phyloP scores from a whole-genome alignment of 1,140 invertebrate genomes.

The Zaprionus gabonicus region DNA sequence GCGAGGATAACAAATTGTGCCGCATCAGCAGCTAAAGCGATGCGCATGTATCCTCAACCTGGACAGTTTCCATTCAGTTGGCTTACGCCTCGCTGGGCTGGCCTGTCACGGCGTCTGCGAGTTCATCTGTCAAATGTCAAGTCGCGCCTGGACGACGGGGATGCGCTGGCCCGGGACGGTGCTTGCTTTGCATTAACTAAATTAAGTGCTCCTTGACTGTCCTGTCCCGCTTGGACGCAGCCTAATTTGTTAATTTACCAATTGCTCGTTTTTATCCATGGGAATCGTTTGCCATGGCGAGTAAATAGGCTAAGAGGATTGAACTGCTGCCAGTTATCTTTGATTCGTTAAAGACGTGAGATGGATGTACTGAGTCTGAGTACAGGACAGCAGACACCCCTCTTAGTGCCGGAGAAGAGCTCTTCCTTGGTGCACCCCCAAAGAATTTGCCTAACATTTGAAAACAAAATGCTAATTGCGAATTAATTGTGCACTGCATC shows the following conservation, averaged over 20 bases:
- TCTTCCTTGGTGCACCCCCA: too few species aligned
- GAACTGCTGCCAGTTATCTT: conserved; percentile 31
- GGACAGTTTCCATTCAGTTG: conserved; percentile 2
- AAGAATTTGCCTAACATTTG: conserved; percentile 29
- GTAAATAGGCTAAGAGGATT: conserved; percentile 74
- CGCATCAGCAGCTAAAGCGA: conserved; percentile 67
- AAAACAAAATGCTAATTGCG: conserved; percentile 77
- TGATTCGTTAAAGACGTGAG: not conserved
- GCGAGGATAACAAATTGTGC: conserved; percentile 69
- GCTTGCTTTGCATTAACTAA: conserved; percentile 73
- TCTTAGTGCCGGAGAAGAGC: not conserved
- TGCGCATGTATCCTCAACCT: conserved; percentile 61
- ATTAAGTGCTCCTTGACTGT: conserved; percentile 68
- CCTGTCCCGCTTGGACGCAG: conserved; percentile 54
- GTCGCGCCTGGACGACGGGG: conserved; percentile 8
- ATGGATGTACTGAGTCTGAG: not conserved
- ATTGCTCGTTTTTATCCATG: conserved; percentile 48
- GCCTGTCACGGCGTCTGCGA: conserved; percentile 36
- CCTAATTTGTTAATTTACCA: conserved; percentile 83
- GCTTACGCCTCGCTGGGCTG: conserved; percentile 18
- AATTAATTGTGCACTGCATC: conserved; percentile 79
- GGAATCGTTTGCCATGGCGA: conserved; percentile 65
- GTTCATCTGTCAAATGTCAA: conserved; percentile 82
- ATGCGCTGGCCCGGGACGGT: conserved; percentile 23
- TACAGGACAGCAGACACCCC: not conserved